Percentiles rank a stretch among this genome's conserved stretches.
Evolutionary conservation across 53 echinoderm and acorn worm genomes (phyloP).

Genomic region (Stichopus horrens): DNA sequence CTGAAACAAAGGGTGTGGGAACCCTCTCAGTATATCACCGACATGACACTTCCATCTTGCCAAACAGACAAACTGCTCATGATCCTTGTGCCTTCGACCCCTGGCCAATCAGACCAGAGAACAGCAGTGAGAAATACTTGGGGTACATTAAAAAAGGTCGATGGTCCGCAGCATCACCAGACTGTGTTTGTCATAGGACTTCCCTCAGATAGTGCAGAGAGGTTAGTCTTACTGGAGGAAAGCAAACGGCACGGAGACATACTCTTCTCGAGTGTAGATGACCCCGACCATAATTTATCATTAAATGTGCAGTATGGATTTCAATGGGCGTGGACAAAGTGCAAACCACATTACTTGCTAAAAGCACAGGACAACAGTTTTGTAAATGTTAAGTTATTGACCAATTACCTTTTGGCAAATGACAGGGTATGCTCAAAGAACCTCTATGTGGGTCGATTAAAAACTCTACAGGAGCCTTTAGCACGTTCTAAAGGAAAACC

Average conservation of each 20-base stretch:
- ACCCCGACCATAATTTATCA: constrained; percentile 78
- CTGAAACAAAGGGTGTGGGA: constrained; percentile 18
- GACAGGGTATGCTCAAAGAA: constrained; percentile 56
- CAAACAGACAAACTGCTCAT: constrained; percentile 53
- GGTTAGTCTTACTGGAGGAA: constrained; percentile 57
- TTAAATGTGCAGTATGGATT: constrained; percentile 90
- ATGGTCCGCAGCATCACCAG: constrained; percentile 51
- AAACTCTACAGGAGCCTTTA: constrained; percentile 46
- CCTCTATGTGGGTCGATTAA: constrained; percentile 71
- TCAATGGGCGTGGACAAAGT: constrained; percentile 73
- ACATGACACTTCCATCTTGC: constrained; percentile 51
- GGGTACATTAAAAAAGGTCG: constrained; percentile 57
- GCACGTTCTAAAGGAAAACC: constrained; percentile 58
- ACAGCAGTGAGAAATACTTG: constrained; percentile 87
- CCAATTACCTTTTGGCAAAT: constrained; percentile 52
- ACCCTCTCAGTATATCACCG: constrained; percentile 36
- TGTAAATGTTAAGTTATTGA: constrained; percentile 71
- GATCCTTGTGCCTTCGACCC: constrained; percentile 84
- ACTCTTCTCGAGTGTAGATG: constrained; percentile 71
- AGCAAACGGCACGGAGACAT: constrained; percentile 68
- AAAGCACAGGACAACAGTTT: constrained; percentile 96
- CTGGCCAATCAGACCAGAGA: constrained; percentile 66
- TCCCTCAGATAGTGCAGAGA: constrained; percentile 14
- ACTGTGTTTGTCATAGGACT: constrained; percentile 71
- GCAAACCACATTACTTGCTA: constrained; percentile 76